Evolutionary conservation across 2,888 invertebrate species (phyloP), one percentile per base, ranked within the genome.

Genomic region (Encarsia formosa): DNA sequence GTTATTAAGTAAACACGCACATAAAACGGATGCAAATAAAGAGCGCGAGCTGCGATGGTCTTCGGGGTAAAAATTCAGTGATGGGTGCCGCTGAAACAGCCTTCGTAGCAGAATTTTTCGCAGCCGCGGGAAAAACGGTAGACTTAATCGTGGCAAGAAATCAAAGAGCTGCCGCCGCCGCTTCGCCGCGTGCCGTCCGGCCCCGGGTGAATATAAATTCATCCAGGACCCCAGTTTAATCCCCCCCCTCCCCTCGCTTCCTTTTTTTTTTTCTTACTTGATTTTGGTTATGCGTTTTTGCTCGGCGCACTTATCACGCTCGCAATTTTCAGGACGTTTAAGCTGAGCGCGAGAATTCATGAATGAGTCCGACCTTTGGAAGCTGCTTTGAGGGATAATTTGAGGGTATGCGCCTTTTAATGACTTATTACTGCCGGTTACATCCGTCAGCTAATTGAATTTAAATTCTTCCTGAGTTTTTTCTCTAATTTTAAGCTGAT

Each of bases 121-220:
- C n/a, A n/a, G n/a, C n/a, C 19, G 31, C 19, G 22, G 48, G 38
- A 44, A 52, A 40, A 44, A 37, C 44, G 13, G 16, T 18, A 20
- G 31, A 19, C n/a, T 13, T 52, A 52, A 52, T 52, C 52, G 43
- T 35, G 34, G 4, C 13, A 35, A 44, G 52, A 44, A 52, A 52
- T 52, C 52, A 52, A 52, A 52, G 52, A 40, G 48, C 26, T 15
- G 40, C 39, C 22, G 35, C 35, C 44, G 43, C 32, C 32, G 16
- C 35, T 8, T 35, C 26, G 11, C 16, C 44, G 19, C n/a, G n/a
- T n/a, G n/a, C n/a, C n/a, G n/a, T n/a, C n/a, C n/a, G n/a, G n/a
- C n/a, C n/a, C 35, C 42, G 52, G 48, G 44, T 29, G 42, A 52
- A 52, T 52, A n/a, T n/a, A 48, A 52, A 44, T 52, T 52, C 44